Evolutionary conservation across 2,113 vertebrate genomes (phyloP).

Genomic region (Danionella cerebrum): DNA sequence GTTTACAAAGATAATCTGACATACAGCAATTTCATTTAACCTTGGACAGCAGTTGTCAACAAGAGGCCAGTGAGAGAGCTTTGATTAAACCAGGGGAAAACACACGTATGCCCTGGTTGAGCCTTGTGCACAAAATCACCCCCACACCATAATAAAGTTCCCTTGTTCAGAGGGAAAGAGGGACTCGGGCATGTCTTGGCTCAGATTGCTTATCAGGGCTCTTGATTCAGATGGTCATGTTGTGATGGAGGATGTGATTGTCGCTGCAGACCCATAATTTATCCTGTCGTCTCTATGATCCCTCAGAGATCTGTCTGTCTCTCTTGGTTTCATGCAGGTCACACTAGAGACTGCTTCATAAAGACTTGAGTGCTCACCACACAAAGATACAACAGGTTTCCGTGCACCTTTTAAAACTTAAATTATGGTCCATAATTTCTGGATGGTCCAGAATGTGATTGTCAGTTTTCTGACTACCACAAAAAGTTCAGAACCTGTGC

Average conservation of each 20-base stretch:
- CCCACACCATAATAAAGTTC: slow-evolving; percentile 20
- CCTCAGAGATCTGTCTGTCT: not conserved
- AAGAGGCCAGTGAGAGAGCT: slow-evolving; percentile 31
- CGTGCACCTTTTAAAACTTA: too few species aligned
- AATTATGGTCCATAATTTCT: too few species aligned
- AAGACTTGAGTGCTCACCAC: not conserved
- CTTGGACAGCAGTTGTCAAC: slow-evolving; percentile 77
- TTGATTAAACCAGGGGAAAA: slow-evolving; percentile 21
- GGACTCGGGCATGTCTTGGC: not conserved
- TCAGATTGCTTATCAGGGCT: not conserved
- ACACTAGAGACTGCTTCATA: not conserved
- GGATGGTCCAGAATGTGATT: too few species aligned
- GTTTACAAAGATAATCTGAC: slow-evolving; percentile 60
- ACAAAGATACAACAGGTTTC: not conserved
- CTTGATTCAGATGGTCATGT: slow-evolving; percentile 31
- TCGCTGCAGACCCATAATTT: slow-evolving; percentile 36
- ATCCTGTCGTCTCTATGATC: slow-evolving; percentile 14
- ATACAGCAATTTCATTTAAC: slow-evolving; percentile 91
- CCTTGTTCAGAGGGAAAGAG: not conserved
- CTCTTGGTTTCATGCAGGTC: not conserved
- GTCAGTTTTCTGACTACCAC: too few species aligned
- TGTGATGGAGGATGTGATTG: slow-evolving; percentile 36
- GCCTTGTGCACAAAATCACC: slow-evolving; percentile 3
- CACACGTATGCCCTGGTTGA: not conserved
- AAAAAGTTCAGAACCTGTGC: too few species aligned